A percentile compares a stretch with the other conserved stretches of the same genome.
Evolutionary conservation across 2,113 vertebrate genomes (phyloP).

Genomic region (Hippoglossus stenolepis): DNA sequence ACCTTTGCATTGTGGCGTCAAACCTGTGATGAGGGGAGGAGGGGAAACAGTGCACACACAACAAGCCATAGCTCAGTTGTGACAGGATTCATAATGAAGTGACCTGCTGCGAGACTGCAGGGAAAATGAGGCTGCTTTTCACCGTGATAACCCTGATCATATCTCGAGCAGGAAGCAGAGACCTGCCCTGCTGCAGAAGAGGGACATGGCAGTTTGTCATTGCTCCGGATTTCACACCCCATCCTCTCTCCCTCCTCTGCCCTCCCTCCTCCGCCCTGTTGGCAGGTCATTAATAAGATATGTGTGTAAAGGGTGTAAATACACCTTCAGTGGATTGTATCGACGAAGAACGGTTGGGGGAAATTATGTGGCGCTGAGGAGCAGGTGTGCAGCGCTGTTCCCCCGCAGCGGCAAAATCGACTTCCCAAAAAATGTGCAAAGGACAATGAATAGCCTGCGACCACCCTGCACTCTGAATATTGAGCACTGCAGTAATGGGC

Average conservation of each 20-base stretch:
- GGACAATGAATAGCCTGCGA: constrained; percentile 17
- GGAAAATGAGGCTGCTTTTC: constrained; percentile 38
- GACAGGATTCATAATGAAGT: constrained; percentile 52
- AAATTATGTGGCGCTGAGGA: constrained; percentile 21
- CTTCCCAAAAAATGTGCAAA: constrained; percentile 19
- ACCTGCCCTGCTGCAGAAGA: constrained; percentile 14
- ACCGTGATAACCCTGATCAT: constrained; percentile 14
- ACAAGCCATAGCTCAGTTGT: constrained; percentile 47
- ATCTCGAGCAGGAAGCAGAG: constrained; percentile 28
- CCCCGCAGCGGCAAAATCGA: constrained; percentile 6
- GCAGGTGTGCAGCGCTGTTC: constrained; percentile 33
- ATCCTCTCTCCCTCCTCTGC: not conserved
- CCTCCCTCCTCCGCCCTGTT: not conserved
- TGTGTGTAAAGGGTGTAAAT: constrained; percentile 34
- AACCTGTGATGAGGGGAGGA: constrained; percentile 25
- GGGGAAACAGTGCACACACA: not conserved
- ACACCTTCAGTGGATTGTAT: constrained; percentile 32
- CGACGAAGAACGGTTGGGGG: constrained; percentile 19
- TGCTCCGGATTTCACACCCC: not conserved
- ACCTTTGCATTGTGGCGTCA: not conserved
- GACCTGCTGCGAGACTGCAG: constrained; percentile 34
- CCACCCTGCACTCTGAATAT: constrained; percentile 17
- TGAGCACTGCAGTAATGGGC: constrained; percentile 17
- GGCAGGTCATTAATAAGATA: constrained; percentile 47
- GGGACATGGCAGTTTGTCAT: constrained; percentile 36